These are phyloP conservation scores for Drosophila neocordata DNA, from an alignment of 1,140 invertebrate species.

Conservation along the genomic window DNA sequence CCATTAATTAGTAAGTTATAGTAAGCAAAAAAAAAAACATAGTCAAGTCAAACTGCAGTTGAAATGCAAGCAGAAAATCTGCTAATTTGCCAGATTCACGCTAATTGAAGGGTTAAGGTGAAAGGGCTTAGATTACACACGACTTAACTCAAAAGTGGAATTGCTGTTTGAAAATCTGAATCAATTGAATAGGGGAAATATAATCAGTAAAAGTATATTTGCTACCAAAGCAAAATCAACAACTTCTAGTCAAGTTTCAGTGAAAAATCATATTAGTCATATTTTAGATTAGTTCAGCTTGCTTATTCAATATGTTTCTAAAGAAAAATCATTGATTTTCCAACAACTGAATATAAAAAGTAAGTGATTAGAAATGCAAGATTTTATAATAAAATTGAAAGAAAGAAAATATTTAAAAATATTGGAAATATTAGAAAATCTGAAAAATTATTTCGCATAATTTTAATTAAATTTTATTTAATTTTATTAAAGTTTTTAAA, in stretches of 20 bases:
- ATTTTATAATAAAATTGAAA: too few relatives aligned
- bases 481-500: too few relatives aligned
- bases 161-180: background rate
- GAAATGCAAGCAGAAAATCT: slow-evolving; percentile 47
- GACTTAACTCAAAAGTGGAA: slow-evolving; percentile 2
- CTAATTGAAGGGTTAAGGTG: slow-evolving; percentile 16
- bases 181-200: background rate
- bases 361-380: too few relatives aligned
- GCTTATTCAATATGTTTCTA: too few relatives aligned
- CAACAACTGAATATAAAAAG: too few relatives aligned
- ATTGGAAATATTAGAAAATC: too few relatives aligned
- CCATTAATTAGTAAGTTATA: slow-evolving; percentile 65
- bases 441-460: too few relatives aligned
- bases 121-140: slow-evolving; percentile 9
- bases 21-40: slow-evolving; percentile 14
- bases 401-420: too few relatives aligned
- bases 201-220: background rate
- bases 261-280: background rate
- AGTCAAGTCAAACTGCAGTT: slow-evolving; percentile 31
- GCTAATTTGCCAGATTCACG: slow-evolving; percentile 50
- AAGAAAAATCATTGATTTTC: too few relatives aligned
- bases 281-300: background rate
- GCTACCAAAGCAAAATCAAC: background rate
- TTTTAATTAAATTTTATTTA: too few relatives aligned
- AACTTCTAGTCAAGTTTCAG: background rate